Conservation (phyloP, 30 jellyfish, hydroid and myxozoan species). For the Aurelia aurita region DNA sequence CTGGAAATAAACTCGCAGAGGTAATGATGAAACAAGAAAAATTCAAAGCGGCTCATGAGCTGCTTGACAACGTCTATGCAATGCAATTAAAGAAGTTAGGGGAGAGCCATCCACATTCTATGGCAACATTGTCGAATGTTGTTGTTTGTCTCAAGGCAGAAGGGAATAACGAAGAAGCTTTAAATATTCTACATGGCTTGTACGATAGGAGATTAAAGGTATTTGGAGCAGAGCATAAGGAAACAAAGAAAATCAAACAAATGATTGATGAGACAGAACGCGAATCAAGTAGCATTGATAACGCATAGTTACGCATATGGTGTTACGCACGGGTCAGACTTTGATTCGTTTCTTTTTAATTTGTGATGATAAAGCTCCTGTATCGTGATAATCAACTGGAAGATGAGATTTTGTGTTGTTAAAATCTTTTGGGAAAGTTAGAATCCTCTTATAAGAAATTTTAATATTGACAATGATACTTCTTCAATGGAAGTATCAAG, state of each 20-base stretch:
- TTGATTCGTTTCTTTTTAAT: too few species aligned
- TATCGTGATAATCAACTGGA: too few species aligned
- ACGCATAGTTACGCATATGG: too few species aligned
- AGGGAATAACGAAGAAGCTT: constrained; percentile 33
- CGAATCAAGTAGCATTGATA: too few species aligned
- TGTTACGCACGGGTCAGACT: too few species aligned
- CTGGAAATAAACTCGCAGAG: constrained; percentile 57
- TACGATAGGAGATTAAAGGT: neutral
- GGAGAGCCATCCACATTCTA: constrained; percentile 47
- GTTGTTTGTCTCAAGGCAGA: neutral
- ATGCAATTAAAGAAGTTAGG: constrained; percentile 28
- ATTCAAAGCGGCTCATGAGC: constrained; percentile 10
- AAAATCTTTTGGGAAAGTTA: too few species aligned
- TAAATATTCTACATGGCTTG: constrained; percentile 3
- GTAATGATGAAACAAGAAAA: constrained; percentile 1
- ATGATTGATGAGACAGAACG: neutral
- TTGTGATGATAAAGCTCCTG: too few species aligned
- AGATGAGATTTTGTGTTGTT: too few species aligned
- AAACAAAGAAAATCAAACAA: constrained; percentile 8
- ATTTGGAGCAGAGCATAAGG: constrained; percentile 32
- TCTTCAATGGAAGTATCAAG: too few species aligned
- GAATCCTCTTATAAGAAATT: too few species aligned
- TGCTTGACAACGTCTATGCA: constrained; percentile 14
- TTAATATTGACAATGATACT: too few species aligned
- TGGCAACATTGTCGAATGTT: constrained; percentile 9